These are phyloP conservation scores for Bubalus kerabau DNA, from an alignment of 2,113 vertebrate species.

Conservation along the genomic window DNA sequence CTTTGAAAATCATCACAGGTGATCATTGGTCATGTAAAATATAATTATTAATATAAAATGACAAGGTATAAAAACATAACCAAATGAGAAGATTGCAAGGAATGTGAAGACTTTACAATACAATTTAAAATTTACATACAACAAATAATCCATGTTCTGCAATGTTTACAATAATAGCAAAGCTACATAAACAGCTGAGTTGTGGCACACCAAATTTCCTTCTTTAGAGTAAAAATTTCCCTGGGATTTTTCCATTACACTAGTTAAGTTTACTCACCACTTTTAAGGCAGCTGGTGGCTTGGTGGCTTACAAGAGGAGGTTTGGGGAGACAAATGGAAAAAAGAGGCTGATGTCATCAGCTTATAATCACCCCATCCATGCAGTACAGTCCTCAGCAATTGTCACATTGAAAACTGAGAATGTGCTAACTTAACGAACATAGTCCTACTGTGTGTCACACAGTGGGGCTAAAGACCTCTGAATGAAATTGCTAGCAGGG, in stretches of 20 bases:
- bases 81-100: not conserved
- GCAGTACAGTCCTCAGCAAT: not conserved
- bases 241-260: not conserved
- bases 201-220: not conserved
- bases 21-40: not conserved
- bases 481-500: not conserved
- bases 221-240: not conserved
- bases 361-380: not conserved
- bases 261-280: not conserved
- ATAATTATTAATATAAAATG: not conserved
- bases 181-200: not conserved
- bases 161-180: not conserved
- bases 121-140: not conserved
- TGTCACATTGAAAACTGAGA: not conserved
- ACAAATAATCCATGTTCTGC: not conserved
- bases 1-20: not conserved
- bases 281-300: not conserved
- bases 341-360: not conserved
- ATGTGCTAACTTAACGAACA: not conserved
- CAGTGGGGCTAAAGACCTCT: not conserved
- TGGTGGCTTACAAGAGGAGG: not conserved
- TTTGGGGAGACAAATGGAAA: not conserved
- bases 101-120: not conserved
- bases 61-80: not conserved
- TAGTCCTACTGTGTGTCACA: not conserved